phyloP scores from a whole-genome alignment of 2,797 vertebrate species.

The Artibeus lituratus region DNA sequence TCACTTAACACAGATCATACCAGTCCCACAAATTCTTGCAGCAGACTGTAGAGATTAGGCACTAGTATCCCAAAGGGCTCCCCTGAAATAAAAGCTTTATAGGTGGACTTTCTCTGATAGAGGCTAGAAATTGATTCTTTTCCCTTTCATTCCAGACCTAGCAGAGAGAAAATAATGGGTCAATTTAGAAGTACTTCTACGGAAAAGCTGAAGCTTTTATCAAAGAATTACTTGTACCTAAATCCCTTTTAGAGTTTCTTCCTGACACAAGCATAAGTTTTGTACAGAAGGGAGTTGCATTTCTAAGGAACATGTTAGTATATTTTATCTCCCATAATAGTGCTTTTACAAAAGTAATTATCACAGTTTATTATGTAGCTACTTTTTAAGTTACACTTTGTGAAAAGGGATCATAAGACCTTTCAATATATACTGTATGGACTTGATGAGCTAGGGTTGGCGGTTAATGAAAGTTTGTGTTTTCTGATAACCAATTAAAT shows the following conservation, averaged over 20 bases:
- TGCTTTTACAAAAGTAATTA: not conserved
- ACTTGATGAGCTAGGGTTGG: not conserved
- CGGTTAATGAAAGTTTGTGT: not conserved
- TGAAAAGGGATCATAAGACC: not conserved
- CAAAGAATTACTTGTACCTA: not conserved
- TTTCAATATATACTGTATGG: not conserved
- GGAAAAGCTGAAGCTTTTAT: not conserved
- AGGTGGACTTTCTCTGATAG: constrained; percentile 45
- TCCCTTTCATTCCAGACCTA: not conserved
- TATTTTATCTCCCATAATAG: not conserved
- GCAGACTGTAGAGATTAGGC: not conserved
- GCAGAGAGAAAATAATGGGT: constrained; percentile 53
- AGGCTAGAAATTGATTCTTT: constrained; percentile 61
- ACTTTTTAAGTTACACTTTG: not conserved
- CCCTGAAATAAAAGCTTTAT: constrained; percentile 51
- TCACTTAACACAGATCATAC: not conserved
- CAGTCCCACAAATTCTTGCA: not conserved
- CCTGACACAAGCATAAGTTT: not conserved
- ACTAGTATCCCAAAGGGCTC: constrained; percentile 33
- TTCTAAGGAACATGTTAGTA: not conserved
- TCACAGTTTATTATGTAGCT: not conserved
- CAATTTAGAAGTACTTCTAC: constrained; percentile 47
- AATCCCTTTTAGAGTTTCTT: not conserved
- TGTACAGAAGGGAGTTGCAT: not conserved
- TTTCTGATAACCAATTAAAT: not conserved